Evolutionary conservation across 2,888 invertebrate species (phyloP), one percentile per base, ranked within the genome.

Genomic region (Pycnomerus fuliginosus): DNA sequence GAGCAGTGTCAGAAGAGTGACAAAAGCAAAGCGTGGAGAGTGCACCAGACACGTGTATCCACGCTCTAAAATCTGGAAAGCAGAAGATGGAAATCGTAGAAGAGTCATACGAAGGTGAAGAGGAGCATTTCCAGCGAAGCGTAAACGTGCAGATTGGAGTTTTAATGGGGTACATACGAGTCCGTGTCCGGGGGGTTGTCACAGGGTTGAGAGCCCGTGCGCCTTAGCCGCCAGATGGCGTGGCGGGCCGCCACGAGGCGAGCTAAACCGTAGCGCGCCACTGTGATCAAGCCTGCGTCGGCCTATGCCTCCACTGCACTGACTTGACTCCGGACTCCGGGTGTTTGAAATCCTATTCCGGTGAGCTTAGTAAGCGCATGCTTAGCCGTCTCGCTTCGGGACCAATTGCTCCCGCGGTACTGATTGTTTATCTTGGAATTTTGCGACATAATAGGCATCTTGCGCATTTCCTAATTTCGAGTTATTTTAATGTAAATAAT

Each of bases 181-280:
- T 72, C 72, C 58, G 71, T 70, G 58, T 69, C 71, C 58, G 55
- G 61, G 34, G 54, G 62, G 35, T 55, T 54, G 30, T 61, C 58
- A 53, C 66, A 67, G 41, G 69, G 69, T 56, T 72, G 73, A 31
- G 72, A 72, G 45, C 70, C 71, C 48, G 70, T 62, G 44, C 73
- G 66, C 66, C 82, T 76, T 70, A 82, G 76, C 67, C 82, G 79
- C 82, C 82, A 82, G 77, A 83, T 79, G 77, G 82, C 82, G 76
- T 81, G 80, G 74, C 82, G 80, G 62, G 82, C 82, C 73, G 82
- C 82, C 78, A 82, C 82, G 70, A 83, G 80, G 74, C 82, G 80
- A 72, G 80, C 82, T 73, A 83, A 78, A 61, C 80, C 80, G 80
- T 82, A 80, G 62, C 80, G 80, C 77, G 82, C 82, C 82, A 82